Evolutionary conservation across 1,140 invertebrate species (phyloP), one percentile per base, ranked within the genome.

Genomic region (Aphelinus atriplicis): DNA sequence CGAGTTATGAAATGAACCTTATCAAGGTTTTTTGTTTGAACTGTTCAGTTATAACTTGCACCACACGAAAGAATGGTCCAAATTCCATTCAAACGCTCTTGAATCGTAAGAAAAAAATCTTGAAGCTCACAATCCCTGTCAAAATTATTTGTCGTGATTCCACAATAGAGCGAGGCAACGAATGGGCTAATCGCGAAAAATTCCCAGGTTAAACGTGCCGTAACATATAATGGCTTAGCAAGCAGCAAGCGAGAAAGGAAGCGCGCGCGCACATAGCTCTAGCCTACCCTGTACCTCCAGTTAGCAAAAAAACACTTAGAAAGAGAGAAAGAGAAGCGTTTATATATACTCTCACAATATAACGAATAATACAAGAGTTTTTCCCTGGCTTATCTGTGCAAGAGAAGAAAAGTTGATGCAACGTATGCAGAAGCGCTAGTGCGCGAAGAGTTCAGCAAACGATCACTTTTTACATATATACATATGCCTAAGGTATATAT

Each of bases 281-380:
- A 84, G 79, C 79, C 85, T 87, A 87, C 86, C 86, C 86, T 87
- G 86, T 87, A 84, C 83, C 82, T 87, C 86, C 86, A 86, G 77
- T 84, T 83, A 67, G 76, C 64, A 76, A 76, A 83, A 83, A 84
- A 81, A 86, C 81, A 81, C 81, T 79, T 69, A 82, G 66, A 58
- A n/a, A 58, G 45, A 48, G 10, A 48, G 10, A 0, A 26, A 6
- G 10, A 43, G 61, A 63, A 55, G 45, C 47, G 10, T 56, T 45
- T 51, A 51, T 73, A 61, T 73, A 73, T 73, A 73, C 56, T 58
- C 7, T 55, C 47, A 60, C n/a, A 45, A 67, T 26, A 26, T 48
- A 48, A 81, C 71, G 74, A 83, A 78, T 82, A 74, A 26, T 78
- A 78, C 75, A 74, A 71, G 62, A 61, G 47, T 26, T 10, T 26